A percentile compares a stretch with the other conserved stretches of the same genome.
Conservation (phyloP, 2,888 invertebrate species). For the Cephus pulcher region DNA sequence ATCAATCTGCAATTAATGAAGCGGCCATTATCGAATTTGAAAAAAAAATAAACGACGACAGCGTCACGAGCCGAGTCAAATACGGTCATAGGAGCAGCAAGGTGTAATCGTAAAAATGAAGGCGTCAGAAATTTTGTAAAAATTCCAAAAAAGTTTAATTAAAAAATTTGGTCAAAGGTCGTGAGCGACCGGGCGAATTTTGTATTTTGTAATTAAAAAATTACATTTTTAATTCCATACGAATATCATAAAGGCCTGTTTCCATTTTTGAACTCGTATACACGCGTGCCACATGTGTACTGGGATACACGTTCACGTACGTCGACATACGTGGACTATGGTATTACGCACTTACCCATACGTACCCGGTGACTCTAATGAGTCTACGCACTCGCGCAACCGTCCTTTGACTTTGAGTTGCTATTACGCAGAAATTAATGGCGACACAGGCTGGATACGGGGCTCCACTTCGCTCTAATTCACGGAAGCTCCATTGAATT, state of each 20-base stretch:
- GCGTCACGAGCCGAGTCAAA: neutral
- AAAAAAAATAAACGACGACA: no score
- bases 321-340: neutral
- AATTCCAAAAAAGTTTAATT: neutral
- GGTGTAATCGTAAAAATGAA: neutral
- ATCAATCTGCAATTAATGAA: neutral
- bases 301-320: neutral
- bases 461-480: neutral
- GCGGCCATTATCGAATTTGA: no score
- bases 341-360: conserved; percentile 6
- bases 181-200: neutral
- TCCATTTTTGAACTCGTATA: neutral
- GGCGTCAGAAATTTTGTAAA: neutral
- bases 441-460: conserved; percentile 15
- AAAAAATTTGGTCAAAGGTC: neutral
- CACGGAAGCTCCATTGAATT: neutral
- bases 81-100: neutral
- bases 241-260: neutral
- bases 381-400: conserved; percentile 19
- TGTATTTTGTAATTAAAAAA: neutral
- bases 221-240: neutral
- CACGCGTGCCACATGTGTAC: no score
- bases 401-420: conserved; percentile 23
- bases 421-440: conserved; percentile 34
- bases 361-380: conserved; percentile 8